phyloP scores from a whole-genome alignment of 2,797 vertebrate genomes.

The Tenualosa ilisha region DNA sequence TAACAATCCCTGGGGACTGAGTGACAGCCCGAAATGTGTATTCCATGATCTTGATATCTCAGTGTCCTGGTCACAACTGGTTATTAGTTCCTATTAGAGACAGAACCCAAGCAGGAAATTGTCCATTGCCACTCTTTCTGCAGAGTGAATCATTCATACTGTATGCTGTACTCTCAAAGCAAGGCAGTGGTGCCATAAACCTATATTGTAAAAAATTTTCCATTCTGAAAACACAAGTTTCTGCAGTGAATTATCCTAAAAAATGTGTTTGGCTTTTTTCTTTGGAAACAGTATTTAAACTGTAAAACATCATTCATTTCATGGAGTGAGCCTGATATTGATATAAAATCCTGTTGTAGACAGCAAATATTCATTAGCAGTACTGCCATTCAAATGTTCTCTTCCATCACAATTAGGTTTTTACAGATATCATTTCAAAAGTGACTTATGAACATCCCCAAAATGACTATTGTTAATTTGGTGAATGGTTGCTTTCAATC shows the following conservation, averaged over 20 bases:
- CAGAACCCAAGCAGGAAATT: slow-evolving; percentile 2
- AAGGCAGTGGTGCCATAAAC: background rate
- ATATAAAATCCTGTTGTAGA: background rate
- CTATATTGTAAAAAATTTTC: background rate
- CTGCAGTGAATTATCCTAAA: background rate
- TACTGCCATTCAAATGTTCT: slow-evolving; percentile 9
- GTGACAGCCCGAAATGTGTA: slow-evolving; percentile 82
- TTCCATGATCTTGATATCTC: slow-evolving; percentile 73
- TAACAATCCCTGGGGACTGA: slow-evolving; percentile 77
- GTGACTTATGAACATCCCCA: background rate
- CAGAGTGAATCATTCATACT: background rate
- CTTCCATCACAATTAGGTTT: background rate
- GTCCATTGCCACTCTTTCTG: background rate
- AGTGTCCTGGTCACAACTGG: background rate
- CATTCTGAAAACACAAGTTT: background rate
- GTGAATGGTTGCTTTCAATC: background rate
- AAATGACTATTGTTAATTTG: background rate
- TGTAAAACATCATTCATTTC: background rate
- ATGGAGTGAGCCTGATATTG: background rate
- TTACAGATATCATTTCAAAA: background rate
- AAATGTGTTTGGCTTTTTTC: background rate
- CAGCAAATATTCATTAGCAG: background rate
- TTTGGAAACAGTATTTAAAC: background rate
- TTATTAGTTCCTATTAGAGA: background rate
- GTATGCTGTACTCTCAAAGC: background rate